A percentile compares a stretch with the other conserved stretches of the same genome.
Evolutionary conservation across 1,140 invertebrate species (phyloP).

Genomic region (Ctenoplectra terminalis): DNA sequence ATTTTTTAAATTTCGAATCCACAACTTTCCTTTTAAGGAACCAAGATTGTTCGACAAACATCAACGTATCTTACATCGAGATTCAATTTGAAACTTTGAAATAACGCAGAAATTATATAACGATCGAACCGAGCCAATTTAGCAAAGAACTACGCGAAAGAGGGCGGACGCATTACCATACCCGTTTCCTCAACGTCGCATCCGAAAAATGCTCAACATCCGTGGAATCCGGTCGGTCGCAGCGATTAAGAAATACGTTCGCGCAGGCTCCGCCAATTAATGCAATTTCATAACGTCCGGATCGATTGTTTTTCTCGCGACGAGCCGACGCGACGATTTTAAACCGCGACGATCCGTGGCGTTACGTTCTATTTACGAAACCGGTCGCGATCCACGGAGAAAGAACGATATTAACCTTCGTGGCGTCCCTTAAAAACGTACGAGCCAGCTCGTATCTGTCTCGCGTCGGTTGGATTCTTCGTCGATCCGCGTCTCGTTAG

Average conservation of each 20-base stretch:
- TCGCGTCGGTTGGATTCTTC: conserved; percentile 29
- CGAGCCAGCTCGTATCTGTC: background rate
- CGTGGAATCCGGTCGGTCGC: conserved; percentile 18
- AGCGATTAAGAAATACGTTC: conserved; percentile 39
- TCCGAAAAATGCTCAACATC: conserved; percentile 23
- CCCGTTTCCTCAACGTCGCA: background rate
- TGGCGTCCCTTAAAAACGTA: conserved; percentile 12
- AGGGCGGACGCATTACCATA: conserved; percentile 11
- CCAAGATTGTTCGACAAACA: no score
- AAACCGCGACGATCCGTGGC: conserved; percentile 2
- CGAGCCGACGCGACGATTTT: background rate
- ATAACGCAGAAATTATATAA: conserved; percentile 9
- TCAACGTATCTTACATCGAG: background rate
- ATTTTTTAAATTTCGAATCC: background rate
- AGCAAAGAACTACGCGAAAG: background rate
- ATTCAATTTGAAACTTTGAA: background rate
- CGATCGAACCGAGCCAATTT: background rate
- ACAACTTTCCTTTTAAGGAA: background rate
- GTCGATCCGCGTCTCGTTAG: conserved; percentile 31
- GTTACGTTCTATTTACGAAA: conserved; percentile 57
- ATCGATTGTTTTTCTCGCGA: conserved; percentile 31
- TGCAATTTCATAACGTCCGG: conserved; percentile 41
- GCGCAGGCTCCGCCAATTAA: conserved; percentile 27
- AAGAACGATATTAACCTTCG: conserved; percentile 59
- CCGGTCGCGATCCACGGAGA: conserved; percentile 46